Evolutionary conservation across 2,113 vertebrate species (phyloP), one percentile per base, ranked within the genome.

Genomic region (Myiopsitta monachus): DNA sequence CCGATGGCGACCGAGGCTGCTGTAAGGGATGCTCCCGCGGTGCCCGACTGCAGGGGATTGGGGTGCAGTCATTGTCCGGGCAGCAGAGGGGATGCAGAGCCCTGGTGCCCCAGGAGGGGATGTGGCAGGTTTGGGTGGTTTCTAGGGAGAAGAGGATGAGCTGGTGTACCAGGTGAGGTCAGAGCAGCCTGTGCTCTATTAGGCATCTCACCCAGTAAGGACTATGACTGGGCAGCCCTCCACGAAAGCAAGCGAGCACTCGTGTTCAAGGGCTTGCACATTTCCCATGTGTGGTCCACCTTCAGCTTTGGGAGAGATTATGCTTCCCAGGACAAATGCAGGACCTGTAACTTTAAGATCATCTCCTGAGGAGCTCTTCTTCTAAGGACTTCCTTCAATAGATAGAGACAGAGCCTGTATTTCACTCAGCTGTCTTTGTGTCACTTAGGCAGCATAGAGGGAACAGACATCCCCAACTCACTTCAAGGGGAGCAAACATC

Each of bases 241-340:
- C 12, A 0, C 7, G 21, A 30, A 41, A 59, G n/a, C 43, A 16
- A 22, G 47, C 8, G 10, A 28, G 15, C 8, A 1, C 5, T 27
- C 12, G 7, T 15, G n/a, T 52, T 36, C 27, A 7, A 18, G 30
- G 47, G 31, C 46, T 66, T 16, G 54, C 9, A 9, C 3, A 0
- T 16, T 17, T 36, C 33, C 23, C 3, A 0, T 2, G 3, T 12
- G 72, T 11, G 10, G 55, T 44, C 59, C 52, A 14, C 79, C 33
- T 46, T 39, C 2, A 5, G 33, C 39, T n/a, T n/a, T 10, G 31
- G 36, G 18, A 54, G 30, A 27, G 66, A 13, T 52, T 27, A 7
- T 0, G 3, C 10, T 43, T 83, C 18, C 33, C 18, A 46, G 27
- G 51, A 57, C 51, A 59, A 73, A 31, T 2, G 22, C 64, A 36